phyloP scores from a whole-genome alignment of 2,113 vertebrate genomes.

The Ochotona princeps region DNA sequence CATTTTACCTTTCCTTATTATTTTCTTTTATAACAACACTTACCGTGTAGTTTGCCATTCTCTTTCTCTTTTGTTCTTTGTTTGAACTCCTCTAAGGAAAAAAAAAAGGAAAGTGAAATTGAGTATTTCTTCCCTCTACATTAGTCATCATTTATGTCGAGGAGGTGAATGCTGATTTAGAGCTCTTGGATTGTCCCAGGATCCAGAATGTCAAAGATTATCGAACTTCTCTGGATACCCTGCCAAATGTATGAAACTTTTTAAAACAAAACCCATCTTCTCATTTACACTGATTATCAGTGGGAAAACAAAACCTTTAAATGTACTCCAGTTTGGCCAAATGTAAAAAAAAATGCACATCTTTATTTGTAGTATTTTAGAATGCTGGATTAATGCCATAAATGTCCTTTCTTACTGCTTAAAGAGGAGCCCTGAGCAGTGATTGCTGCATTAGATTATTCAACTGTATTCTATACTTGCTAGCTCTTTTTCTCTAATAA shows the following conservation, averaged over 20 bases:
- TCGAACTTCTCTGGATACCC: neutral
- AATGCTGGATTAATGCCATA: neutral
- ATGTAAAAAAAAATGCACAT: neutral
- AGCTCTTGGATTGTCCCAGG: neutral
- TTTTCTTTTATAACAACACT: neutral
- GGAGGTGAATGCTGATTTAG: neutral
- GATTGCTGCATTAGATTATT: neutral
- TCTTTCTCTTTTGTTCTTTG: neutral
- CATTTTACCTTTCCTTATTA: neutral
- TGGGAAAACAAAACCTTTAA: neutral
- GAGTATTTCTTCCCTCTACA: neutral
- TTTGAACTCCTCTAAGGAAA: neutral
- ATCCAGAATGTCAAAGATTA: conserved; percentile 25
- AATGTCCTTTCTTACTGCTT: neutral
- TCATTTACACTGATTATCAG: conserved; percentile 2
- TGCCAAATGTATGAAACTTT: neutral
- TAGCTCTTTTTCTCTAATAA: neutral
- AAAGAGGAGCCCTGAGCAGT: neutral
- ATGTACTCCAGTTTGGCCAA: neutral
- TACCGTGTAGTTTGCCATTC: neutral
- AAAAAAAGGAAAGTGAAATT: conserved; percentile 16
- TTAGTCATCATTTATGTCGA: conserved; percentile 26
- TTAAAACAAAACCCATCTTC: neutral
- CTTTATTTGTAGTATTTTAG: conserved; percentile 19
- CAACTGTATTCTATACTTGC: neutral